Conservation (phyloP, 2,888 invertebrate species). For the Dasypolia templi region DNA sequence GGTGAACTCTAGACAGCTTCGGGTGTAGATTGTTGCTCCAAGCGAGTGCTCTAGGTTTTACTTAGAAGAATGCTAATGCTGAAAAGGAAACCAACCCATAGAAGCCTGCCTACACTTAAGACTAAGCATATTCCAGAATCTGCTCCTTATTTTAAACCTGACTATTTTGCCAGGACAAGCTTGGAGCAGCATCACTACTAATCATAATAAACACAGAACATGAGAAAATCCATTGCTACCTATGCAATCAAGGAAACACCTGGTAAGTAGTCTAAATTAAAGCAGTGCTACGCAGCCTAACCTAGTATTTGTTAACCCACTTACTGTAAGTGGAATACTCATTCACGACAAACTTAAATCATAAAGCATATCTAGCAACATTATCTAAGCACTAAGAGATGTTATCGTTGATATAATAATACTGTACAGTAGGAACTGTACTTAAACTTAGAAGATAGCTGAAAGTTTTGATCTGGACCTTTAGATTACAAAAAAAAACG, state of each 20-base stretch:
- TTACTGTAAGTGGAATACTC: background rate
- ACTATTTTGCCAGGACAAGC: background rate
- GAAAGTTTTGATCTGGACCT: background rate
- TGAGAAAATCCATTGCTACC: background rate
- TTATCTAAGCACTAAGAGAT: constrained; percentile 35
- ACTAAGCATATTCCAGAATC: background rate
- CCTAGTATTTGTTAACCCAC: constrained; percentile 2
- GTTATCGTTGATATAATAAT: constrained; percentile 23
- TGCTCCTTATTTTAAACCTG: background rate
- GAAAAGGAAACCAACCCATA: background rate
- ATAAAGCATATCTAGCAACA: constrained; percentile 20
- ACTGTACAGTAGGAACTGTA: background rate
- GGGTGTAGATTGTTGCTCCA: no score
- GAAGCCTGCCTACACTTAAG: no score
- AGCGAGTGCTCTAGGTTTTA: background rate
- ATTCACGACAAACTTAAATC: constrained; percentile 32
- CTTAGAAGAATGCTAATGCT: no score
- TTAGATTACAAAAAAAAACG: background rate
- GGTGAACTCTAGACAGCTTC: no score
- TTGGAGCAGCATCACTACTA: background rate
- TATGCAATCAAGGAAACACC: background rate
- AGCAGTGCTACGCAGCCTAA: background rate
- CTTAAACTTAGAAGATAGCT: background rate
- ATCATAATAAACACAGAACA: background rate
- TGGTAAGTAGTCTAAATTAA: background rate